phyloP scores from a whole-genome alignment of 2,113 vertebrate genomes.

The Psittacus erithacus region DNA sequence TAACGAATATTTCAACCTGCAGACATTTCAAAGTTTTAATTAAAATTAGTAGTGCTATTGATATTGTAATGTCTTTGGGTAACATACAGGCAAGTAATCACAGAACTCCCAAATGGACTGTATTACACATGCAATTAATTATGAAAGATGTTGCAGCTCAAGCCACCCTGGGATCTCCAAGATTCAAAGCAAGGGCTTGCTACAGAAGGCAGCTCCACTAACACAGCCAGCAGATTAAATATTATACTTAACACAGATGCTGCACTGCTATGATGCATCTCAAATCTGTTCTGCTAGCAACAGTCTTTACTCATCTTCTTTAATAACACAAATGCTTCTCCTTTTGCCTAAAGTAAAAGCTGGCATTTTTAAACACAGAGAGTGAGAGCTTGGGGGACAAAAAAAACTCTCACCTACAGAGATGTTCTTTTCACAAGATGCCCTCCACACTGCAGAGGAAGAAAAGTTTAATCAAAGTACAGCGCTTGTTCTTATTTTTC shows the following conservation, averaged over 20 bases:
- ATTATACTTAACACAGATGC: slow-evolving; percentile 49
- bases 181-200: slow-evolving; percentile 54
- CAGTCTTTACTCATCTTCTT: slow-evolving; percentile 37
- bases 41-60: slow-evolving; percentile 75
- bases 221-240: slow-evolving; percentile 2
- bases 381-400: background rate
- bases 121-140: slow-evolving; percentile 76
- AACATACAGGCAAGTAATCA: slow-evolving; percentile 73
- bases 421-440: slow-evolving; percentile 43
- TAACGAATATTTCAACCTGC: slow-evolving; percentile 78
- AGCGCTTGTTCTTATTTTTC: background rate
- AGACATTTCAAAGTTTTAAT: slow-evolving; percentile 77
- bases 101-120: slow-evolving; percentile 67
- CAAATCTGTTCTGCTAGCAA: slow-evolving; percentile 13
- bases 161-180: slow-evolving; percentile 41
- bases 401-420: slow-evolving; percentile 26
- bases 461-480: slow-evolving; percentile 50
- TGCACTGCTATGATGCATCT: background rate
- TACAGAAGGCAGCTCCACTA: slow-evolving; percentile 35
- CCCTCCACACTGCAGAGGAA: background rate
- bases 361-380: slow-evolving; percentile 50
- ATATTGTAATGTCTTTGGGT: slow-evolving; percentile 74
- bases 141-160: slow-evolving; percentile 61
- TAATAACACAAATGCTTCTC: slow-evolving; percentile 28
- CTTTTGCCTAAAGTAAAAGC: slow-evolving; percentile 36